These are phyloP conservation scores for Manduca sexta DNA, from an alignment of 1,140 invertebrate species.

Conservation along the genomic window DNA sequence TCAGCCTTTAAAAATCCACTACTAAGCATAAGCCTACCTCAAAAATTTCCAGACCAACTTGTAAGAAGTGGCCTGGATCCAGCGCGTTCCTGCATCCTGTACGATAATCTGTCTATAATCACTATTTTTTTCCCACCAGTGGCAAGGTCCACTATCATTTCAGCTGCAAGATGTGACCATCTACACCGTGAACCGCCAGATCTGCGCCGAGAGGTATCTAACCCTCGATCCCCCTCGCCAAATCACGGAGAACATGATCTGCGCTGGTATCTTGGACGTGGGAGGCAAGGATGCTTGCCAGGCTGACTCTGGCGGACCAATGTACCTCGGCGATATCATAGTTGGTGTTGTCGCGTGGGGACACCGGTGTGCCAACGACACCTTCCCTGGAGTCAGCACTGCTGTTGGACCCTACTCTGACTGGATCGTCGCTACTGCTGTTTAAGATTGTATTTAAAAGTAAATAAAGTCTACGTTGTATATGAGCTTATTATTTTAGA, in stretches of 20 bases:
- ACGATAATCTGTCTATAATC: too few relatives aligned
- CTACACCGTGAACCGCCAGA: conserved; percentile 21
- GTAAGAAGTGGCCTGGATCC: neutral
- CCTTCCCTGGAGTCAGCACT: conserved; percentile 73
- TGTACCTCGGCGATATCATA: conserved; percentile 36
- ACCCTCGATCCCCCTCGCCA: neutral
- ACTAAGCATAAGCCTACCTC: too few relatives aligned
- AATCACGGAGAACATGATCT: conserved; percentile 15
- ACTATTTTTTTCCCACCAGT: too few relatives aligned
- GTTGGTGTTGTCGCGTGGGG: conserved; percentile 72
- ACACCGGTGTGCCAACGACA: conserved; percentile 56
- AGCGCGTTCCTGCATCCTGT: too few relatives aligned
- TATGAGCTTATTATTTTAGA: too few relatives aligned
- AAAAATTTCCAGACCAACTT: too few relatives aligned
- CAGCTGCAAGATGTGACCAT: conserved; percentile 39
- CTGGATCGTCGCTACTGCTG: neutral
- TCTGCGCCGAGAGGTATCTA: conserved; percentile 24
- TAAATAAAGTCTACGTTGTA: too few relatives aligned
- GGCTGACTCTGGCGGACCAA: conserved; percentile 78
- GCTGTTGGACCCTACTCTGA: conserved; percentile 18
- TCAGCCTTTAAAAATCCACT: too few relatives aligned
- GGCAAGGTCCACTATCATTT: conserved; percentile 48
- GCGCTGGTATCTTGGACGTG: conserved; percentile 20
- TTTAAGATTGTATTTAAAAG: too few relatives aligned
- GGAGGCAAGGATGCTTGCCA: conserved; percentile 73